Evolutionary conservation across 2,113 vertebrate genomes (phyloP).

Genomic region (Pangasianodon hypophthalmus): DNA sequence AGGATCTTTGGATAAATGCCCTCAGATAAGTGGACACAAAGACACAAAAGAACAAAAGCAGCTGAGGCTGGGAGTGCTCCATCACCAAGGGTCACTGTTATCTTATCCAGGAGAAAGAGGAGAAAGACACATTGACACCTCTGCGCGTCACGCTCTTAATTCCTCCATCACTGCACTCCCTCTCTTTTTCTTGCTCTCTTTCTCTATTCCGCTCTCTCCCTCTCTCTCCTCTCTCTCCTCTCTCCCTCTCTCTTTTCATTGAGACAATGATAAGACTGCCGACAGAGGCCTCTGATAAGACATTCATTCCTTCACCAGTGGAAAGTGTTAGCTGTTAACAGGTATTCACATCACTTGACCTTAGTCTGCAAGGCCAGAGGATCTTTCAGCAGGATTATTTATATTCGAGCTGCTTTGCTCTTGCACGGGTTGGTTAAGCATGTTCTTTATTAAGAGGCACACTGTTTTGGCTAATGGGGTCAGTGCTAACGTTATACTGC

Average conservation of each 20-base stretch:
- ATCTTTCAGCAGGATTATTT: slow-evolving; percentile 57
- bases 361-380: slow-evolving; percentile 40
- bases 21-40: slow-evolving; percentile 62
- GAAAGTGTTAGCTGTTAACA: slow-evolving; percentile 59
- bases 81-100: slow-evolving; percentile 57
- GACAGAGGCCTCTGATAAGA: slow-evolving; percentile 57
- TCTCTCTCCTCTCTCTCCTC: background rate
- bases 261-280: slow-evolving; percentile 53
- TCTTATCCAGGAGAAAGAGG: slow-evolving; percentile 55
- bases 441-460: slow-evolving; percentile 51
- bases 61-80: slow-evolving; percentile 52
- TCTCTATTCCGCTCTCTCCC: slow-evolving; percentile 13
- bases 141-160: slow-evolving; percentile 56
- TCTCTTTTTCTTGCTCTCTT: slow-evolving; percentile 28
- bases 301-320: slow-evolving; percentile 50
- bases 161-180: slow-evolving; percentile 47
- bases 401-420: slow-evolving; percentile 43
- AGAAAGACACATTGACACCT: slow-evolving; percentile 58
- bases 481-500: slow-evolving; percentile 16
- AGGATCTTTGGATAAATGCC: slow-evolving; percentile 60
- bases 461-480: slow-evolving; percentile 39
- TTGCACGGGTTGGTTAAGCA: slow-evolving; percentile 45
- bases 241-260: slow-evolving; percentile 37
- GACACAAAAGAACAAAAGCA: slow-evolving; percentile 59
- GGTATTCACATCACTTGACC: slow-evolving; percentile 59